Conservation (phyloP, 2,888 invertebrate genomes). For the Malthinus flaveolus region DNA sequence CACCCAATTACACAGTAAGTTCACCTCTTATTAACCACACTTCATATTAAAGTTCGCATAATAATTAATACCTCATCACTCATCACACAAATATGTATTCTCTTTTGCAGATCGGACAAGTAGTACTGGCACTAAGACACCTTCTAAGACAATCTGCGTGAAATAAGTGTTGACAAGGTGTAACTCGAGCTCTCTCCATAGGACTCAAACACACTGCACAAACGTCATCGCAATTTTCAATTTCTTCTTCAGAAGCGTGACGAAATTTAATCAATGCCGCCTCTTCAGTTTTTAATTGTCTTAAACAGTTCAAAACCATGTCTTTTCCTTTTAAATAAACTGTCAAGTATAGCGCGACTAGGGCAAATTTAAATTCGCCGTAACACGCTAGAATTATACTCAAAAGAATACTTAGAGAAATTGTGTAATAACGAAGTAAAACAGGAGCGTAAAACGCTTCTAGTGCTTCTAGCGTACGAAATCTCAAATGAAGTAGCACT, state of each 20-base stretch:
- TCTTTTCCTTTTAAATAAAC: conserved; percentile 69
- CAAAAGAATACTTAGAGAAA: conserved; percentile 61
- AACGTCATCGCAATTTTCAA: conserved; percentile 72
- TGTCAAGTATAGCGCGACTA: conserved; percentile 66
- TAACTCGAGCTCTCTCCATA: conserved; percentile 73
- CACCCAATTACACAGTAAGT: too few species aligned
- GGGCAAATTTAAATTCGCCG: conserved; percentile 63
- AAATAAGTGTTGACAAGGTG: conserved; percentile 80
- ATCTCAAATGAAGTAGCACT: conserved; percentile 60
- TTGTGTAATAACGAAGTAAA: conserved; percentile 63
- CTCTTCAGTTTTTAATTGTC: conserved; percentile 62
- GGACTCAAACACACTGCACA: conserved; percentile 76
- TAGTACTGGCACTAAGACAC: conserved; percentile 70
- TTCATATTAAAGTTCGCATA: too few species aligned
- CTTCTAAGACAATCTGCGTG: conserved; percentile 76
- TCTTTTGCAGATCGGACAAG: conserved; percentile 77
- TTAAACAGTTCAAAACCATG: conserved; percentile 60
- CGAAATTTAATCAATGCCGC: conserved; percentile 65
- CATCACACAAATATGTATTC: conserved; percentile 55
- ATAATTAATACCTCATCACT: too few species aligned
- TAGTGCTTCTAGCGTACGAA: conserved; percentile 70
- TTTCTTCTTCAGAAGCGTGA: conserved; percentile 67
- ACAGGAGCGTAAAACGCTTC: conserved; percentile 72
- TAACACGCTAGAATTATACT: conserved; percentile 59
- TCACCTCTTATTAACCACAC: too few species aligned